Conservation (phyloP, 2,113 vertebrate species). For the Microtus montanus region DNA sequence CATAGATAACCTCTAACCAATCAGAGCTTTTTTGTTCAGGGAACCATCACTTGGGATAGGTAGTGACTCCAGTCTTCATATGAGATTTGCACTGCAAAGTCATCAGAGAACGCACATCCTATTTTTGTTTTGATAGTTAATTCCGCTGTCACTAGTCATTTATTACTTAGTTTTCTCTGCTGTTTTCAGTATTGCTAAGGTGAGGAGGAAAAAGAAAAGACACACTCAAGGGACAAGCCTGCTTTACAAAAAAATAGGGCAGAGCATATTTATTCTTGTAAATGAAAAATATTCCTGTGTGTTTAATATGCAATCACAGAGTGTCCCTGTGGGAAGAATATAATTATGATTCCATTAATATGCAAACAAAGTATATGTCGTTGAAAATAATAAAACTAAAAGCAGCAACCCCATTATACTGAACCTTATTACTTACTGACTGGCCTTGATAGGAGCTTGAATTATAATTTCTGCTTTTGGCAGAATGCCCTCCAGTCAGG, state of each 20-base stretch:
- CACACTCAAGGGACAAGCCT: constrained; percentile 19
- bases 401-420: background rate
- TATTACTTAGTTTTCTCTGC: background rate
- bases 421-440: constrained; percentile 38
- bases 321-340: constrained; percentile 56
- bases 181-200: constrained; percentile 36
- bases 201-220: constrained; percentile 49
- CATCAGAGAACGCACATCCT: background rate
- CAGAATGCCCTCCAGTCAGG: background rate
- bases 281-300: constrained; percentile 57
- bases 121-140: background rate
- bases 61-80: background rate
- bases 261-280: constrained; percentile 58
- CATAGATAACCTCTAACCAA: background rate
- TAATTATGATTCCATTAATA: constrained; percentile 72
- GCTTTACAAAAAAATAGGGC: constrained; percentile 58
- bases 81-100: background rate
- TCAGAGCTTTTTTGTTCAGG: background rate
- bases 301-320: constrained; percentile 64
- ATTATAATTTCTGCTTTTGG: background rate
- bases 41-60: background rate
- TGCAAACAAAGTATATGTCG: constrained; percentile 45
- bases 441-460: background rate
- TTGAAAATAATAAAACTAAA: constrained; percentile 34
- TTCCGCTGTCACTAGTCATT: background rate